These are phyloP conservation scores for Scolopax mira DNA, from an alignment of 2,113 vertebrate genomes.

Conservation along the genomic window DNA sequence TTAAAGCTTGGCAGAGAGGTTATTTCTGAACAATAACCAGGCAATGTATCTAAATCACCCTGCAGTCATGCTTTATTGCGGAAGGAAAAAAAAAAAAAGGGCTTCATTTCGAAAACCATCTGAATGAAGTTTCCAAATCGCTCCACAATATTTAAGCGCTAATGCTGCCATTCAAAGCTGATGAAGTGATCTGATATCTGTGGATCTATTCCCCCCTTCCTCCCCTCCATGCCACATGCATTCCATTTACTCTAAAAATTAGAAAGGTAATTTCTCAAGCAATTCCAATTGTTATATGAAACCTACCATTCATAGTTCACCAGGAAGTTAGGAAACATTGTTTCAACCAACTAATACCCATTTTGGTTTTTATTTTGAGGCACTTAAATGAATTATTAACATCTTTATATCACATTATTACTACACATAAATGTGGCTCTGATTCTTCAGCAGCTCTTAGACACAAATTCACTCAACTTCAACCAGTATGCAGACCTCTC, in stretches of 20 bases:
- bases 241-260: background rate
- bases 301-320: background rate
- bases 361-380: background rate
- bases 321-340: background rate
- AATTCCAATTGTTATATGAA: background rate
- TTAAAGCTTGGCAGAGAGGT: background rate
- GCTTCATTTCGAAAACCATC: background rate
- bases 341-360: background rate
- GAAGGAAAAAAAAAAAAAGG: background rate
- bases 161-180: background rate
- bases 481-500: background rate
- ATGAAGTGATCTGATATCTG: background rate
- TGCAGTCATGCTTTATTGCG: background rate
- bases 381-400: background rate
- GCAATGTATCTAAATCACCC: background rate
- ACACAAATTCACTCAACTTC: background rate
- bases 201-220: background rate
- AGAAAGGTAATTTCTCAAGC: background rate
- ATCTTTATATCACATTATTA: background rate
- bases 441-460: background rate
- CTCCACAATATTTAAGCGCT: background rate
- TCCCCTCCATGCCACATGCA: background rate
- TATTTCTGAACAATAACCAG: background rate
- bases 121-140: background rate
- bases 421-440: background rate